Evolutionary conservation across 2,113 vertebrate species (phyloP).

Genomic region (Heteronetta atricapilla): DNA sequence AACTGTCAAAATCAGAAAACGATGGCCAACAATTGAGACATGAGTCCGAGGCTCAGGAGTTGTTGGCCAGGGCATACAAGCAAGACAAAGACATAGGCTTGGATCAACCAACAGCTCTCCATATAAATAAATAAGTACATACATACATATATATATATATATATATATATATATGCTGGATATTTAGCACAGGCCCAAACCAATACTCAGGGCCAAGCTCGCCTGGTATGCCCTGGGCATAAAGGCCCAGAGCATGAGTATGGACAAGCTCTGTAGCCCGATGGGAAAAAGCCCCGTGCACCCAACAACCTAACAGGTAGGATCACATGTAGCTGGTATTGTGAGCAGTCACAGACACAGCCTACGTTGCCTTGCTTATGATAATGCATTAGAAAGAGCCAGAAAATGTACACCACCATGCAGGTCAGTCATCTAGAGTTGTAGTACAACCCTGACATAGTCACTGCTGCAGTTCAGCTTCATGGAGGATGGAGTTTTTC

Average conservation of each 20-base stretch:
- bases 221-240: neutral
- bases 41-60: neutral
- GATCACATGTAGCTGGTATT: fast-evolving
- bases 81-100: neutral
- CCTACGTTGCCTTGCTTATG: neutral
- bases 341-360: neutral
- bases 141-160: neutral
- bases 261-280: neutral
- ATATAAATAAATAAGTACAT: too few species aligned
- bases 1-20: neutral
- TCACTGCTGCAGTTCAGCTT: neutral
- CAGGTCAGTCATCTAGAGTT: neutral
- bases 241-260: neutral
- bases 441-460: neutral
- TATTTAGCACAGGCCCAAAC: neutral
- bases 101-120: neutral
- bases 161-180: neutral
- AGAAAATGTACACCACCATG: neutral
- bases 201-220: neutral
- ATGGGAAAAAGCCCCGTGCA: neutral
- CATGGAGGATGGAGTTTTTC: neutral
- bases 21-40: neutral
- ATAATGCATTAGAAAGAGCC: neutral
- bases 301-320: neutral
- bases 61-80: neutral